Percentiles rank a stretch among this genome's conserved stretches.
Conservation (phyloP, 2,797 vertebrate genomes). For the Mareca penelope region DNA sequence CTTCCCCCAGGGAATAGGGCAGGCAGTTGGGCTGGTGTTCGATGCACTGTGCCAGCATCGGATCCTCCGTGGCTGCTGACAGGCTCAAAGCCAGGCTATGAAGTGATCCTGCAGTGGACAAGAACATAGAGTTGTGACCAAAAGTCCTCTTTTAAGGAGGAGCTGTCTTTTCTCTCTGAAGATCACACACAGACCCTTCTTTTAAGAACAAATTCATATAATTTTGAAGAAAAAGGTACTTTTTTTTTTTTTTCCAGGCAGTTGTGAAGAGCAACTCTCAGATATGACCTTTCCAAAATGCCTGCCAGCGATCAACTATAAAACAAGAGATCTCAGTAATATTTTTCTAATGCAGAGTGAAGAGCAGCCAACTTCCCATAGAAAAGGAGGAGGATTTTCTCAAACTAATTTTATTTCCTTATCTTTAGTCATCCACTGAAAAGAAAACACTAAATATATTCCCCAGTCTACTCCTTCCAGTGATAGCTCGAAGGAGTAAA, state of each 20-base stretch:
- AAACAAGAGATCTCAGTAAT: conserved; percentile 34
- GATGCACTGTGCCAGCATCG: neutral
- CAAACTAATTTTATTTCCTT: conserved; percentile 69
- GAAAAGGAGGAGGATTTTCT: conserved; percentile 62
- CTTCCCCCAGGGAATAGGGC: neutral
- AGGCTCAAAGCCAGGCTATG: neutral
- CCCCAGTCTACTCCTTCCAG: conserved; percentile 65
- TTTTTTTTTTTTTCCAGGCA: neutral
- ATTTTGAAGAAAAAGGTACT: neutral
- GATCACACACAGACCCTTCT: neutral
- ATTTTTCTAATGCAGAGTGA: conserved; percentile 54
- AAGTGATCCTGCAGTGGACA: neutral
- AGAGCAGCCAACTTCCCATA: conserved; percentile 57
- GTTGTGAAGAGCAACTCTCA: neutral
- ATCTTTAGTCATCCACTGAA: conserved; percentile 69
- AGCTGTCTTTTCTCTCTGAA: neutral
- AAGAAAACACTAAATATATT: conserved; percentile 69
- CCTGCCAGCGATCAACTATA: neutral
- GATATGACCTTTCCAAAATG: conserved; percentile 46
- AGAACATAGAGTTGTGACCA: neutral
- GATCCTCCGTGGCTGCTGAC: neutral
- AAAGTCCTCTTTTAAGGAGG: neutral
- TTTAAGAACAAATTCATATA: neutral
- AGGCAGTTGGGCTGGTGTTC: neutral
- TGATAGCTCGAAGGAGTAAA: conserved; percentile 73